Conservation (phyloP, 2,113 vertebrate species). For the Mixornis gularis region DNA sequence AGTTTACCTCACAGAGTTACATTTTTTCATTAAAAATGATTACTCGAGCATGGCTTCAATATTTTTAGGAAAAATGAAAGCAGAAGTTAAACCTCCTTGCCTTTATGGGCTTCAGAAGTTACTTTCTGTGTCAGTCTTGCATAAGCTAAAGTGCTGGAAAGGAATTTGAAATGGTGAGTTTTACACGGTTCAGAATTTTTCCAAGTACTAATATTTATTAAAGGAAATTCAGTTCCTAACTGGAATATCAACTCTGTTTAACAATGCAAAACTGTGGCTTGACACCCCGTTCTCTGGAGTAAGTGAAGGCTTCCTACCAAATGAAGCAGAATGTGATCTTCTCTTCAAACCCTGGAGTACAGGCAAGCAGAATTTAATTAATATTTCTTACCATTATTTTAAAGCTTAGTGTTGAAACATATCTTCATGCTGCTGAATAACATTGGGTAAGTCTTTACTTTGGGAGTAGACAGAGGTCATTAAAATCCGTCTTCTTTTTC, state of each 20-base stretch:
- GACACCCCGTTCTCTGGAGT: not conserved
- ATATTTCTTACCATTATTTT: not conserved
- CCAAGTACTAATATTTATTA: not conserved
- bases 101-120: not conserved
- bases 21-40: constrained; percentile 34
- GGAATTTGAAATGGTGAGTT: not conserved
- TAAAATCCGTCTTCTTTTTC: not conserved
- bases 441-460: not conserved
- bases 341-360: not conserved
- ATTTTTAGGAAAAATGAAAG: not conserved
- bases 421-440: not conserved
- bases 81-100: not conserved
- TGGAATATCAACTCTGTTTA: not conserved
- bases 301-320: not conserved
- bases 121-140: not conserved
- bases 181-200: not conserved
- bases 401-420: not conserved
- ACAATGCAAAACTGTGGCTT: not conserved
- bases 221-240: not conserved
- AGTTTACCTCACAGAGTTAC: not conserved
- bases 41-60: not conserved
- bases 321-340: not conserved
- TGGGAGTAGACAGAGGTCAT: not conserved
- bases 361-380: not conserved
- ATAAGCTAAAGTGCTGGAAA: not conserved